These are phyloP conservation scores for Conus canariensis DNA, from an alignment of 2,888 invertebrate species.

Conservation along the genomic window DNA sequence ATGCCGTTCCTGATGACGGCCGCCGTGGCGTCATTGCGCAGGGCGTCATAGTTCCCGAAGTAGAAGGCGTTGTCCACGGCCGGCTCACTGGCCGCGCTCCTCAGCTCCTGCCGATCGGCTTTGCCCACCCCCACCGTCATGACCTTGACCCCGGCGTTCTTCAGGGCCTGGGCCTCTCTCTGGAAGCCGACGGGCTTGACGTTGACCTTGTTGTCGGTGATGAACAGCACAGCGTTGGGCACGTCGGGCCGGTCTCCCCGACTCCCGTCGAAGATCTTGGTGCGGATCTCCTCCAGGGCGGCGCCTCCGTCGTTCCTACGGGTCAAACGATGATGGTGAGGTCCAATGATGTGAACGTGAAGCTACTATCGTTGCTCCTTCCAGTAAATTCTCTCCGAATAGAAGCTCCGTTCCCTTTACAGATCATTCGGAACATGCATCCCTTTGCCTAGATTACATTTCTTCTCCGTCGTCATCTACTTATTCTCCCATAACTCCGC, in stretches of 20 bases:
- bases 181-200: constrained; percentile 51
- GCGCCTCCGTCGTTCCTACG: constrained; percentile 22
- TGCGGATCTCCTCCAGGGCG: constrained; percentile 47
- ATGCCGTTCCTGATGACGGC: constrained; percentile 30
- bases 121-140: constrained; percentile 57
- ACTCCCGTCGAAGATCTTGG: constrained; percentile 48
- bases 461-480: too few relatives aligned
- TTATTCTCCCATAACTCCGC: too few relatives aligned
- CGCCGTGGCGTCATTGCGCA: constrained; percentile 34
- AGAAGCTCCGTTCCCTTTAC: too few relatives aligned
- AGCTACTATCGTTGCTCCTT: too few relatives aligned
- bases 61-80: constrained; percentile 48
- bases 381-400: too few relatives aligned
- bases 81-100: constrained; percentile 58
- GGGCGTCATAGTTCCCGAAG: constrained; percentile 48
- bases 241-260: constrained; percentile 55
- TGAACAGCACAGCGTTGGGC: constrained; percentile 65
- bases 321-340: background rate
- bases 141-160: constrained; percentile 56
- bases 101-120: constrained; percentile 53
- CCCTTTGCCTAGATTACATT: too few relatives aligned
- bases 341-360: background rate
- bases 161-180: constrained; percentile 54
- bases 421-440: too few relatives aligned
- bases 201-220: constrained; percentile 63